Percentiles rank a stretch among this genome's conserved stretches.
These are phyloP conservation scores for Eurypyga helias DNA, from an alignment of 2,113 vertebrate genomes.

Conservation along the genomic window DNA sequence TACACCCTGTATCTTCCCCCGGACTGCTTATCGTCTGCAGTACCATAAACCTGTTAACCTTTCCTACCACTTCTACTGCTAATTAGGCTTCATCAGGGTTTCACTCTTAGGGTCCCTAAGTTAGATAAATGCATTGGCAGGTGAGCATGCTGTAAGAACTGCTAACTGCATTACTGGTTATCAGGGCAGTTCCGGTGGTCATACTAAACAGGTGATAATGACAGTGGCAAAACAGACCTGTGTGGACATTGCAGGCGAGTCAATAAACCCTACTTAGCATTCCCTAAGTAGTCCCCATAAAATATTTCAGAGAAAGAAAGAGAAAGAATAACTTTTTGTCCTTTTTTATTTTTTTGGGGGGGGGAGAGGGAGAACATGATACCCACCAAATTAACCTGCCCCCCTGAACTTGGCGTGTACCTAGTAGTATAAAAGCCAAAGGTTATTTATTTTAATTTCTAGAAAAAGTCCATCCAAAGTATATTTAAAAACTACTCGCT, in stretches of 20 bases:
- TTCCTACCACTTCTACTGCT: not conserved
- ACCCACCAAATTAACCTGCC: not conserved
- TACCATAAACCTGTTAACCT: not conserved
- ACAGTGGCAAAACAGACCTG: not conserved
- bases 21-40: not conserved
- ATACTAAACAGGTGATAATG: not conserved
- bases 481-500: not conserved
- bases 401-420: not conserved
- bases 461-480: not conserved
- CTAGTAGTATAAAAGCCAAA: not conserved
- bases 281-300: not conserved
- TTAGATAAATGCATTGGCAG: not conserved
- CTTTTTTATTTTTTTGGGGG: not conserved
- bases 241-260: not conserved
- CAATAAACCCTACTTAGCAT: not conserved
- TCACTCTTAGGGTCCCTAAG: fast-evolving
- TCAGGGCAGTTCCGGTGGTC: not conserved
- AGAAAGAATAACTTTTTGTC: not conserved
- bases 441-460: not conserved
- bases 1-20: not conserved
- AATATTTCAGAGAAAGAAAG: not conserved
- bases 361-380: fast-evolving
- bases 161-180: not conserved
- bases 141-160: not conserved
- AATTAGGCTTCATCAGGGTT: not conserved